Conservation (phyloP, 2,888 invertebrate species). For the Zonitis immaculata region DNA sequence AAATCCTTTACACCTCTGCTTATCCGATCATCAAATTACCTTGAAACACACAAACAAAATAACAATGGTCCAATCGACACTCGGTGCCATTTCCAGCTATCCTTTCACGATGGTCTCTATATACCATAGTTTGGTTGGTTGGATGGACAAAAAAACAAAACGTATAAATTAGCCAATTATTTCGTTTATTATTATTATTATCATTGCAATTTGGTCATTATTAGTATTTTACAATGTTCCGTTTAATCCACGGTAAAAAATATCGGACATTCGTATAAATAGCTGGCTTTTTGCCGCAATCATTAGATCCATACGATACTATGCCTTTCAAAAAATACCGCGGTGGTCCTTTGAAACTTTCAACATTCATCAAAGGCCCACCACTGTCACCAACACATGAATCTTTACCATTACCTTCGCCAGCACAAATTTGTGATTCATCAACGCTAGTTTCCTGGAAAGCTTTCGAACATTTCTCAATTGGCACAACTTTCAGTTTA, state of each 20-base stretch:
- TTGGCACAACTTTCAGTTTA: constrained; percentile 36
- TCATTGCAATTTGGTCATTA: too few species aligned
- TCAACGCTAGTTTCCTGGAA: constrained; percentile 3
- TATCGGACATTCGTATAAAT: constrained; percentile 56
- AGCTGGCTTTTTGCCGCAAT: constrained; percentile 56
- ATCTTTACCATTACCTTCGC: constrained; percentile 55
- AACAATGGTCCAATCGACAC: too few species aligned
- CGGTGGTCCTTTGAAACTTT: constrained; percentile 50
- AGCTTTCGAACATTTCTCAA: constrained; percentile 25
- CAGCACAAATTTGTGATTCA: constrained; percentile 37
- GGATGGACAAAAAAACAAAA: too few species aligned
- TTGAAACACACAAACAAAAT: too few species aligned
- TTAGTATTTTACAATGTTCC: too few species aligned
- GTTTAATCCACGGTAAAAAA: constrained; percentile 60
- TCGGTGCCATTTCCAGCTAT: too few species aligned
- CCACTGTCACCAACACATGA: constrained; percentile 62
- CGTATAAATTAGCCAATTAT: too few species aligned
- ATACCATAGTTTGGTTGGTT: too few species aligned
- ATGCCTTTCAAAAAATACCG: constrained; percentile 56
- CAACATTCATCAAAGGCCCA: constrained; percentile 53
- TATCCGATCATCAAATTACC: too few species aligned
- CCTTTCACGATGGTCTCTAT: too few species aligned
- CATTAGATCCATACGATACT: constrained; percentile 56
- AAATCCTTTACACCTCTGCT: too few species aligned
- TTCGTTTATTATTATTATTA: too few species aligned